These are phyloP conservation scores for Oryzias celebensis DNA, from an alignment of 2,113 vertebrate species.

Conservation along the genomic window DNA sequence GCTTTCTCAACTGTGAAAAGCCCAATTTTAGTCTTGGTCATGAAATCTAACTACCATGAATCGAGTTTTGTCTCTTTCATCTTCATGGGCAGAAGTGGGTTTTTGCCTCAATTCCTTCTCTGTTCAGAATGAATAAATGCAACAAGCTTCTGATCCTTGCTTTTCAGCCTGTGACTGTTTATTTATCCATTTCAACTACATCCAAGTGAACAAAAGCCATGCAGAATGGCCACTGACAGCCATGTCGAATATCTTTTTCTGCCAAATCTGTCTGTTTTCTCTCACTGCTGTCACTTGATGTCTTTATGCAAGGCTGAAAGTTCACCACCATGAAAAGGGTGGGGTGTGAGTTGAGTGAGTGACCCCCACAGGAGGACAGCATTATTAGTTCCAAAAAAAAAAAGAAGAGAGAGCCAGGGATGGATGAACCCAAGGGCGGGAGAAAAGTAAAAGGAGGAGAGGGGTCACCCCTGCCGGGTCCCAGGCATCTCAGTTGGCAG, in stretches of 20 bases:
- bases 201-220: constrained; percentile 79
- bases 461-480: constrained; percentile 84
- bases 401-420: constrained; percentile 38
- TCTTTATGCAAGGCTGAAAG: constrained; percentile 95
- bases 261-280: constrained; percentile 85
- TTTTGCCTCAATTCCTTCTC: constrained; percentile 65
- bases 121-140: constrained; percentile 73
- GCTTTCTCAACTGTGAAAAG: constrained; percentile 66
- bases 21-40: constrained; percentile 60
- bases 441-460: constrained; percentile 73
- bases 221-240: constrained; percentile 89
- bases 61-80: constrained; percentile 68
- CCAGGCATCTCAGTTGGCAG: constrained; percentile 86
- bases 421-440: constrained; percentile 64
- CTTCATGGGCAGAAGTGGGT: constrained; percentile 72
- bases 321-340: constrained; percentile 83
- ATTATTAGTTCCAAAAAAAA: constrained; percentile 71
- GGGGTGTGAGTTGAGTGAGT: constrained; percentile 80
- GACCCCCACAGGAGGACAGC: constrained; percentile 91
- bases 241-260: constrained; percentile 99
- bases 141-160: constrained; percentile 76
- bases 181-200: constrained; percentile 82
- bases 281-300: constrained; percentile 88
- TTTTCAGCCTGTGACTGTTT: constrained; percentile 78
- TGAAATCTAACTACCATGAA: constrained; percentile 70